phyloP scores from a whole-genome alignment of 2,888 invertebrate genomes.

The Colostygia pectinataria region DNA sequence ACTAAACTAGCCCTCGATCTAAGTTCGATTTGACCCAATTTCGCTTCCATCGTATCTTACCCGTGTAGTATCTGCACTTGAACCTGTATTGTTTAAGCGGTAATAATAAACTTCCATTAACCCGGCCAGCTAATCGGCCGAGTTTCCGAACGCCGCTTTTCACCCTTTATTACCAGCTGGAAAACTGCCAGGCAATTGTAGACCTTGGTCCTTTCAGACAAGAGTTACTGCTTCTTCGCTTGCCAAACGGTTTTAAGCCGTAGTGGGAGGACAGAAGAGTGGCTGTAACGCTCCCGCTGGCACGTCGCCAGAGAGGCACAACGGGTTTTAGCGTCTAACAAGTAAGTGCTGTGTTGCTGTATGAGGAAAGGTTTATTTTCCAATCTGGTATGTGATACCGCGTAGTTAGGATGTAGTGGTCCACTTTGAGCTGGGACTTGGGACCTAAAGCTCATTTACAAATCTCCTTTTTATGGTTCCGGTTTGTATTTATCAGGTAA shows the following conservation, averaged over 20 bases:
- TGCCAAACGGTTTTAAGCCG: neutral
- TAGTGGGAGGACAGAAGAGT: slow-evolving; percentile 8
- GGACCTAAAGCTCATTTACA: no score
- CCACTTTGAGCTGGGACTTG: no score
- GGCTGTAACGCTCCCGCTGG: slow-evolving; percentile 6
- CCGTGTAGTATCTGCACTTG: slow-evolving; percentile 21
- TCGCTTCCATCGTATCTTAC: neutral
- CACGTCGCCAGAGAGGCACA: slow-evolving; percentile 19
- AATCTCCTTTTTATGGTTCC: no score
- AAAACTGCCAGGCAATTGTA: slow-evolving; percentile 18
- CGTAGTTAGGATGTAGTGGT: neutral
- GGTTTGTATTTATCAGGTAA: no score
- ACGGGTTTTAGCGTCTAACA: slow-evolving; percentile 13
- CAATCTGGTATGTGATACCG: neutral
- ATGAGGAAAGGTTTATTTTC: slow-evolving; percentile 7
- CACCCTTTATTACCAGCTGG: slow-evolving; percentile 18
- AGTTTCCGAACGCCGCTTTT: slow-evolving; percentile 23
- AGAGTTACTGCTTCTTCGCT: slow-evolving; percentile 2
- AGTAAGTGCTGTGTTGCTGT: slow-evolving; percentile 12
- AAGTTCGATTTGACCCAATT: neutral
- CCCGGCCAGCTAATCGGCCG: slow-evolving; percentile 29
- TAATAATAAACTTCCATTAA: slow-evolving; percentile 26
- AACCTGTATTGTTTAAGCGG: slow-evolving; percentile 21
- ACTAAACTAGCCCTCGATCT: neutral
- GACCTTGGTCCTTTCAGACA: slow-evolving; percentile 15